Base-by-base conservation (phyloP, 2,888 invertebrate species). In the Melanophora roralis region DNA sequence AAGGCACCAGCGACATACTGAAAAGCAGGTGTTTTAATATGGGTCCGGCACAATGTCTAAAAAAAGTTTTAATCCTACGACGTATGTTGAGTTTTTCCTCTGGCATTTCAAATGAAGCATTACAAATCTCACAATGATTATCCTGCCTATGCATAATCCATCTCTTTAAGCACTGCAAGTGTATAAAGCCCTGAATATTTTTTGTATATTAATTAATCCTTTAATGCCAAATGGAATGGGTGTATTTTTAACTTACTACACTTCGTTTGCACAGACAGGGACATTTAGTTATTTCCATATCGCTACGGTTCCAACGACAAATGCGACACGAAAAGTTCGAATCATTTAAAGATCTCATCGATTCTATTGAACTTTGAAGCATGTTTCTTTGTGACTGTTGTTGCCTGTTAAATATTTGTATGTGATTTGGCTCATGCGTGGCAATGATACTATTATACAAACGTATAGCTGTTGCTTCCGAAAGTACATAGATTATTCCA, bases 231-330 rank as follows among this genome's bases (percentile, higher is more conserved):
- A 8, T n/a, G 12, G 2, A 14, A 1, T 45, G 16, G 9, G 9
- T 27, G 0, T 16, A 34, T 32, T 9, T 32, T 23, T 6, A 34
- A 82, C 84, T 83, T 76, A 89, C 89, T 84, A 89, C 88, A 74
- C 87, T 89, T 43, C 89, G 89, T 57, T 85, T 87, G 83, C 89
- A 89, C 12, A 83, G 84, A 77, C 89, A 89, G 4, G 89, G 89
- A 82, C 88, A 88, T 34, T 73, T 82, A n/a, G 86, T 83, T 19
- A 89, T 81, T 60, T 86, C 84, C 82, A 87, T 83, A 38, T 87
- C 86, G 72, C 81, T 84, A 23, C 86, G 86, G 71, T 87, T 84
- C 84, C 86, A 88, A 27, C 88, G 88, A 72, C 89, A 89, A 47
- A 89, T 89, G 65, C 89, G 86, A 67, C 89, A 89, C 12, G 86